Evolutionary conservation across 2,797 vertebrate genomes (phyloP), one percentile per base, ranked within the genome.

Genomic region (Sternarchorhynchus goeldii): DNA sequence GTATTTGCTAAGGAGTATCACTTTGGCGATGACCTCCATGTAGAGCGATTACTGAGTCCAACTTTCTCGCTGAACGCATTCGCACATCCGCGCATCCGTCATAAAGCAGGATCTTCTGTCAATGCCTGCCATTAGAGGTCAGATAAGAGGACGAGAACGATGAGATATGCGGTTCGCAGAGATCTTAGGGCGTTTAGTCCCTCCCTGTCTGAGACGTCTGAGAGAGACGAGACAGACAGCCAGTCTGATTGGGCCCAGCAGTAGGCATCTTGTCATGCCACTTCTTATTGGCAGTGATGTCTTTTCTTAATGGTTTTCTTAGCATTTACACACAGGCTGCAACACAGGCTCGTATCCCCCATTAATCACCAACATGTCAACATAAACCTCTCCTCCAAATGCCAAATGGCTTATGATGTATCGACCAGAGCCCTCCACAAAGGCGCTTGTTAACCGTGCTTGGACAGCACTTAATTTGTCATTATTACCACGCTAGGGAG

Each of bases 321-420:
- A 79, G 81, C 83, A 85, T 85, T 85, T 81, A 66, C 84, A 79
- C 80, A 77, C 75, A 78, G 81, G 79, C 73, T 69, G 86, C 82
- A 21, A 34, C 58, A 73, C 62, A 72, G 80, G 81, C 81, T 63
- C 82, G 87, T 83, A 84, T 82, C 83, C 57, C 31, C 84, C 88
- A 91, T 93, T 91, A 93, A 91, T 93, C 91, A 91, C 84, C 81
- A 81, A 68, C 78, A 83, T 89, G 88, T 88, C 88, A 89, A 82
- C 74, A 65, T 68, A 62, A 72, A 65, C 80, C 71, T 53, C 76
- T 80, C 76, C 69, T 81, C 75, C 76, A 86, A 87, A 87, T 86
- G 84, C 84, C 86, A 83, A 85, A 82, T 70, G 77, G 79, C 73
- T 70, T 64, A 56, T 70, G 82, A 84, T 84, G 78, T 79, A 80